Conservation (phyloP, 2,113 vertebrate genomes). For the Festucalex cinctus region DNA sequence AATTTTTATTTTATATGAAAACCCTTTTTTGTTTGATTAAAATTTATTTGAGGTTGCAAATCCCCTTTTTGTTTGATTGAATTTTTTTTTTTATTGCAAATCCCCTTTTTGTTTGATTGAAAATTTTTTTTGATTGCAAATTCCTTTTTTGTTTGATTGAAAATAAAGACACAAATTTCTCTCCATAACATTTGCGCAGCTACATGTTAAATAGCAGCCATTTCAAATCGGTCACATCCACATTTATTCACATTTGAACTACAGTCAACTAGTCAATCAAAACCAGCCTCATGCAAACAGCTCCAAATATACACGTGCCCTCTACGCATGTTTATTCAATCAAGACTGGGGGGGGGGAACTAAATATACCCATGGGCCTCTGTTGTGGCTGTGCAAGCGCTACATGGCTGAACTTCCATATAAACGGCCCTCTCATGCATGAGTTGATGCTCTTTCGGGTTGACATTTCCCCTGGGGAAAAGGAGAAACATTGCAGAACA, state of each 20-base stretch:
- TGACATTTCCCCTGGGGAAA: constrained; percentile 27
- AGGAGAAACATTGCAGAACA: constrained; percentile 30
- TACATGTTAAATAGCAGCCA: constrained; percentile 30
- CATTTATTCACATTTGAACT: constrained; percentile 28
- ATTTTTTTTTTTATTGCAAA: no score
- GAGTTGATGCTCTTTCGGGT: constrained; percentile 20
- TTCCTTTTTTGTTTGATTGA: no score
- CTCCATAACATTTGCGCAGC: no score
- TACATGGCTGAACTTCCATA: constrained; percentile 32
- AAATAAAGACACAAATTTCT: no score
- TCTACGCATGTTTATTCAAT: constrained; percentile 5
- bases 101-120: no score
- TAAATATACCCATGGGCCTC: constrained; percentile 16
- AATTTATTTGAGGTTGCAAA: no score
- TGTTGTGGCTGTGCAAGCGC: constrained; percentile 13
- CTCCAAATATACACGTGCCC: not conserved
- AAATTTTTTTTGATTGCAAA: no score
- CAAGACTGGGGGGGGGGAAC: not conserved
- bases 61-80: no score
- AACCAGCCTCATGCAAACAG: constrained; percentile 7
- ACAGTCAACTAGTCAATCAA: constrained; percentile 17
- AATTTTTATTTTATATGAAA: no score
- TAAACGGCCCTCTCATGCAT: constrained; percentile 35
- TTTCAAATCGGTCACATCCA: constrained; percentile 36
- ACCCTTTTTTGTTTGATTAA: no score